phyloP scores from a whole-genome alignment of 2,888 invertebrate species.

The Rhyacophila evoluta region DNA sequence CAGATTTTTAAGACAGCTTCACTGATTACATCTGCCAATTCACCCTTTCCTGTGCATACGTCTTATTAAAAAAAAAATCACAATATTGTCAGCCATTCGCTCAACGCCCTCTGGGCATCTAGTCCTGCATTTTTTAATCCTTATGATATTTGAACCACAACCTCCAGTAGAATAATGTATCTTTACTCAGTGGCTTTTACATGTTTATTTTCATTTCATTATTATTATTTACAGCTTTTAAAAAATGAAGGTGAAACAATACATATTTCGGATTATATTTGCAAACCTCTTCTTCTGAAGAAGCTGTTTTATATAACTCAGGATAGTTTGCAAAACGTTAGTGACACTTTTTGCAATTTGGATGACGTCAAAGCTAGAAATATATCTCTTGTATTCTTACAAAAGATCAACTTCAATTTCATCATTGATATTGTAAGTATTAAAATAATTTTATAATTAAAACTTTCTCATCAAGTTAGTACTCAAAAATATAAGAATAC shows the following conservation, averaged over 20 bases:
- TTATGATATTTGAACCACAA: no score
- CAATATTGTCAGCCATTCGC: no score
- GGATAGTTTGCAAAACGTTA: not conserved
- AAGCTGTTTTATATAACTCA: not conserved
- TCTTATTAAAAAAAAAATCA: no score
- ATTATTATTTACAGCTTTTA: slow-evolving; percentile 28
- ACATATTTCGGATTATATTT: slow-evolving; percentile 32
- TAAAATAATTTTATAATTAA: not conserved
- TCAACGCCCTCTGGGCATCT: no score
- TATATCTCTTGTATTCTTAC: slow-evolving; percentile 62
- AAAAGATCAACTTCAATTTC: slow-evolving; percentile 63
- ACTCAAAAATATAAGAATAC: no score
- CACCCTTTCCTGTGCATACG: no score
- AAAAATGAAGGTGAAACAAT: not conserved
- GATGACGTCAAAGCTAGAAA: slow-evolving; percentile 62
- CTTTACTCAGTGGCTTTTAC: no score
- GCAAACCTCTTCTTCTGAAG: slow-evolving; percentile 18
- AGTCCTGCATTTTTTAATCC: no score
- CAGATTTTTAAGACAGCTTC: no score
- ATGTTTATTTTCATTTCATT: no score
- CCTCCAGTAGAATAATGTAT: no score
- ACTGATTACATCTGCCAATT: no score
- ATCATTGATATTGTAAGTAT: slow-evolving; percentile 61
- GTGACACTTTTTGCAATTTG: slow-evolving; percentile 60
- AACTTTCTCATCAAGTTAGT: not conserved